Evolutionary conservation across 2,888 invertebrate species (phyloP), one percentile per base, ranked within the genome.

Genomic region (Chelonus formosanus): DNA sequence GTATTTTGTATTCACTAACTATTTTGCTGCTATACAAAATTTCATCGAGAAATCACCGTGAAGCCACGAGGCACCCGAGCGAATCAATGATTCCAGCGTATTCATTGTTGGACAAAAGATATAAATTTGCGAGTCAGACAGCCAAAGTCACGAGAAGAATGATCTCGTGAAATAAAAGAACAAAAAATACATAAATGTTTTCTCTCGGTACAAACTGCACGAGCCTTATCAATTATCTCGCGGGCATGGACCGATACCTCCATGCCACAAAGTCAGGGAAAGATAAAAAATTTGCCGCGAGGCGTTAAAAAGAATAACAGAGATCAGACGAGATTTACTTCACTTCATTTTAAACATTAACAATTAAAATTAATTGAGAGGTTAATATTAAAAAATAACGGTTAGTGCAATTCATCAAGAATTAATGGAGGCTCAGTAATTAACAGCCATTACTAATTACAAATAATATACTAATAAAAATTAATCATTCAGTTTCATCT

Each of bases 41-140:
- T 56, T 63, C 55, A 65, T 55, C 52, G 55, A 45, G 54, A 60
- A 44, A 63, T 48, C 56, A 63, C 50, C 53, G 62, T 40, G 54
- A 35, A 47, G 56, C 45, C 61, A 62, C 56, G 64, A 62, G 66
- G 59, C 67, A 67, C 69, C 66, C 68, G 57, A 67, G 45, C 67
- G 56, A 54, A 60, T 67, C 66, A 45, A 63, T 62, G 50, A 63
- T 63, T 65, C 57, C 50, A 35, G 47, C 34, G 45, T 36, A 63
- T 63, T 40, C 44, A 45, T 20, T 45, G 55, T 36, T 31, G 62
- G 10, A 55, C 54, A 63, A 55, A 55, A 40, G 55, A 55, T 63
- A 63, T 63, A 55, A 63, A 63, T 63, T 63, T 47, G 35, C 62
- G 62, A 10, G 31, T 45, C 55, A 44, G 55, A 61, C 50, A 40